These are phyloP conservation scores for Onchidella celtica DNA, from an alignment of 2,888 invertebrate species.

Conservation along the genomic window DNA sequence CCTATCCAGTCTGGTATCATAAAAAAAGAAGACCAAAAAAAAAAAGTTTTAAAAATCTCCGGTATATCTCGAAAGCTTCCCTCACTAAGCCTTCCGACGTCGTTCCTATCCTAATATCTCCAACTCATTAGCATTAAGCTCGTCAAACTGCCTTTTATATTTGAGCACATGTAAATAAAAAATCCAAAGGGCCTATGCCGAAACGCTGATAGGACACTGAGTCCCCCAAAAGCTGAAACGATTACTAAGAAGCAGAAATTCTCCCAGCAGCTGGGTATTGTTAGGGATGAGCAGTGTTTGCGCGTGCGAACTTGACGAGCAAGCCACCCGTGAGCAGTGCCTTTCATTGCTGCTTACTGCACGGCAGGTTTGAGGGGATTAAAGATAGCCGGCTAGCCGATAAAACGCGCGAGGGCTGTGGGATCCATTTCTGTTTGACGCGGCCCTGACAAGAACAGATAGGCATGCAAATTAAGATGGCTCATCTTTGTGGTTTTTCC, in stretches of 20 bases:
- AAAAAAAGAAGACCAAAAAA: too few species aligned
- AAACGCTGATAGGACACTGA: too few species aligned
- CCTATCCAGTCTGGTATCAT: too few species aligned
- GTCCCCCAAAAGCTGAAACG: too few species aligned
- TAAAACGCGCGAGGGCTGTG: slow-evolving; percentile 18
- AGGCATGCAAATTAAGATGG: slow-evolving; percentile 33
- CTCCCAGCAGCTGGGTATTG: background rate
- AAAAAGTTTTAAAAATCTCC: too few species aligned
- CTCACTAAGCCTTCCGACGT: too few species aligned
- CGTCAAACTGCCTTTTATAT: too few species aligned
- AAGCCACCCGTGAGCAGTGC: background rate
- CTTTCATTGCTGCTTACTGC: slow-evolving; percentile 3
- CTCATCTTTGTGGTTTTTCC: background rate
- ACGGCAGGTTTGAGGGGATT: background rate
- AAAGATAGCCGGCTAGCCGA: slow-evolving; percentile 12
- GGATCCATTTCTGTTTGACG: slow-evolving; percentile 23
- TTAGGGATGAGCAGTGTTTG: background rate
- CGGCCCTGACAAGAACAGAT: slow-evolving; percentile 24
- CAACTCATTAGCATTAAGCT: too few species aligned
- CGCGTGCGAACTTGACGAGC: background rate
- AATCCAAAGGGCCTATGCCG: too few species aligned
- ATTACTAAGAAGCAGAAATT: background rate
- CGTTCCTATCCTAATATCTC: too few species aligned
- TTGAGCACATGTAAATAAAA: too few species aligned
- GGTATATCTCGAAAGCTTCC: too few species aligned